phyloP scores from a whole-genome alignment of 2,888 invertebrate species.

The Saturnia japonica region DNA sequence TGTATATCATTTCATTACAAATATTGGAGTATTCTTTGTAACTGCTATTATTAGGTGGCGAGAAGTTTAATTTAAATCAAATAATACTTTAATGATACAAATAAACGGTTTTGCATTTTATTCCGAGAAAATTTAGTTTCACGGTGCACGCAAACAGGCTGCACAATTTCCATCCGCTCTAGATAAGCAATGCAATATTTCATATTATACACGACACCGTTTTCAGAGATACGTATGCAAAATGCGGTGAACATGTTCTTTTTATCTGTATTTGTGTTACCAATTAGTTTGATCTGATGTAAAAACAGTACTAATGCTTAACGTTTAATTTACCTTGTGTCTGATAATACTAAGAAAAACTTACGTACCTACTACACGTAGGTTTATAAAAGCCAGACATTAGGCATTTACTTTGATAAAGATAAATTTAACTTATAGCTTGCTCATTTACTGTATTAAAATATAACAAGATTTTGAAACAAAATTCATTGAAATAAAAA shows the following conservation, averaged over 20 bases:
- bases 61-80: not conserved
- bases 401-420: no score
- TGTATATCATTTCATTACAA: not conserved
- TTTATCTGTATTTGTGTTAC: not conserved
- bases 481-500: no score
- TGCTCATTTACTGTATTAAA: no score
- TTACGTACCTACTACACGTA: no score
- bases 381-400: no score
- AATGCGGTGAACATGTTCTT: not conserved
- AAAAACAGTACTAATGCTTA: not conserved
- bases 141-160: slow-evolving; percentile 10
- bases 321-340: no score
- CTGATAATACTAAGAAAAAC: no score
- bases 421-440: no score
- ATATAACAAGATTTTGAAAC: no score
- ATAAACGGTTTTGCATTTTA: slow-evolving; percentile 51
- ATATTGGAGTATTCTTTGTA: not conserved
- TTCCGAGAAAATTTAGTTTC: slow-evolving; percentile 32
- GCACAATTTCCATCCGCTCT: slow-evolving; percentile 56
- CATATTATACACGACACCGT: slow-evolving; percentile 52
- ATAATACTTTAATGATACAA: not conserved
- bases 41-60: not conserved
- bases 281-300: not conserved
- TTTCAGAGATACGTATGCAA: slow-evolving; percentile 43
- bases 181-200: slow-evolving; percentile 65